Evolutionary conservation across 2,113 vertebrate genomes (phyloP).

Genomic region (Entelurus aequoreus): DNA sequence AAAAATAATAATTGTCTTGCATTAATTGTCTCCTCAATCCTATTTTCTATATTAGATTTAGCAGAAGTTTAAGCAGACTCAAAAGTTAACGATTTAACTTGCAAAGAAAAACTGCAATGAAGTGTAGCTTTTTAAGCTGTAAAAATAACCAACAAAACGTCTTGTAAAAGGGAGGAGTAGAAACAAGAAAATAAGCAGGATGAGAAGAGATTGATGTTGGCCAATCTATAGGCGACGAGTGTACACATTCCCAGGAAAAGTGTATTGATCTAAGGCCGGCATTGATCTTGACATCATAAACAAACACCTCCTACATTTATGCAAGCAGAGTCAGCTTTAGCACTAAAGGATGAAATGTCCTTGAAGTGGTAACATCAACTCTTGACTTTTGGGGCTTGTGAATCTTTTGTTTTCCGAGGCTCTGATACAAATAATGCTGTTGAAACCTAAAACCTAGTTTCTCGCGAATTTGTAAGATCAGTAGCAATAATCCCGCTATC

Average conservation of each 20-base stretch:
- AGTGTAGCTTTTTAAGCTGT: not conserved
- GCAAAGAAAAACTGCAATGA: not conserved
- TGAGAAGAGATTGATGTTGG: slow-evolving; percentile 42
- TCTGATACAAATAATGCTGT: not conserved
- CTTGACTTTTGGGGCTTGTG: slow-evolving; percentile 2
- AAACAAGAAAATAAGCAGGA: slow-evolving; percentile 15
- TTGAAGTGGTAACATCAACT: slow-evolving; percentile 13
- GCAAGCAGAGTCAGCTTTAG: slow-evolving; percentile 40
- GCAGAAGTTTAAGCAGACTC: too few relatives aligned
- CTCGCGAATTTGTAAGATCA: not conserved
- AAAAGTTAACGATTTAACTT: not conserved
- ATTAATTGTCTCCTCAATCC: too few relatives aligned
- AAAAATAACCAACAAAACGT: slow-evolving; percentile 30
- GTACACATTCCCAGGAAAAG: slow-evolving; percentile 39
- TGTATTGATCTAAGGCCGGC: slow-evolving; percentile 46
- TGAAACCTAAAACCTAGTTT: not conserved
- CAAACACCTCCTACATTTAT: slow-evolving; percentile 49
- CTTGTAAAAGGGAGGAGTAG: slow-evolving; percentile 10
- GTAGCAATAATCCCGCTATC: slow-evolving; percentile 5
- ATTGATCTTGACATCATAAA: slow-evolving; percentile 56
- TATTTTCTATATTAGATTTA: too few relatives aligned
- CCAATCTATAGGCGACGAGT: slow-evolving; percentile 40
- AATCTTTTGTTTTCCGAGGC: not conserved
- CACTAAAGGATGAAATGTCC: slow-evolving; percentile 28
- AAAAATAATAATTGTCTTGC: not conserved